Evolutionary conservation across 2,888 invertebrate species (phyloP).

Genomic region (Melitaea athalia): DNA sequence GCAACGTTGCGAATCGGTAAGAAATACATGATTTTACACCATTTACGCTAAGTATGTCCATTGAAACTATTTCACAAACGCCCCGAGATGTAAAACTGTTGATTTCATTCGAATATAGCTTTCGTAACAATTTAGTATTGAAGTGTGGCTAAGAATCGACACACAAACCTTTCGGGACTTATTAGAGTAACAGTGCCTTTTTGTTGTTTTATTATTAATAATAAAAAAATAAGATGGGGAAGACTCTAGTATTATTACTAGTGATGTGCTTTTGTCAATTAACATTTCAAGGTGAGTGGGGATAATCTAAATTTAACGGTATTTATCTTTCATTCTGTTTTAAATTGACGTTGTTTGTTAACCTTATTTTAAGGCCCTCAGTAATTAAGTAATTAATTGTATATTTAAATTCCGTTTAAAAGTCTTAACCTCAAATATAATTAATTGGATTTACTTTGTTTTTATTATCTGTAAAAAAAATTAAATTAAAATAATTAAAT

Average conservation of each 20-base stretch:
- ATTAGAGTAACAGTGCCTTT: slow-evolving; percentile 28
- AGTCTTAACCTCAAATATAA: neutral
- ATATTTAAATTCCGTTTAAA: neutral
- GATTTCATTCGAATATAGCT: slow-evolving; percentile 4
- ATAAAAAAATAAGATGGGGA: slow-evolving; percentile 15
- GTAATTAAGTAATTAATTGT: neutral
- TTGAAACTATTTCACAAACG: slow-evolving; percentile 16
- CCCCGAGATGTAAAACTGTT: slow-evolving; percentile 4
- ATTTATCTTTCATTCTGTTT: neutral
- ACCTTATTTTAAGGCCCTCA: neutral
- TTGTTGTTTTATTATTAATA: slow-evolving; percentile 1
- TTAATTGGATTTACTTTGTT: too few species aligned
- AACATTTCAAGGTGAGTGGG: slow-evolving; percentile 26
- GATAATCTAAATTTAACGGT: neutral
- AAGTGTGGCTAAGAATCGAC: slow-evolving; percentile 18
- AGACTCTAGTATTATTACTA: slow-evolving; percentile 9
- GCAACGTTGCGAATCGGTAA: slow-evolving; percentile 11
- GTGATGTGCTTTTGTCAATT: slow-evolving; percentile 20
- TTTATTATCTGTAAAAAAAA: neutral
- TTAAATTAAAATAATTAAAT: neutral
- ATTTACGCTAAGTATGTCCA: slow-evolving; percentile 10
- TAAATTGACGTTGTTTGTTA: neutral
- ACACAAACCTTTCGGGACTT: slow-evolving; percentile 23
- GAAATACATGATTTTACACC: slow-evolving; percentile 14
- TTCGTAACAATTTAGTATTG: slow-evolving; percentile 23